Evolutionary conservation across 2,888 invertebrate genomes (phyloP).

Genomic region (Lacanobia wlatinum): DNA sequence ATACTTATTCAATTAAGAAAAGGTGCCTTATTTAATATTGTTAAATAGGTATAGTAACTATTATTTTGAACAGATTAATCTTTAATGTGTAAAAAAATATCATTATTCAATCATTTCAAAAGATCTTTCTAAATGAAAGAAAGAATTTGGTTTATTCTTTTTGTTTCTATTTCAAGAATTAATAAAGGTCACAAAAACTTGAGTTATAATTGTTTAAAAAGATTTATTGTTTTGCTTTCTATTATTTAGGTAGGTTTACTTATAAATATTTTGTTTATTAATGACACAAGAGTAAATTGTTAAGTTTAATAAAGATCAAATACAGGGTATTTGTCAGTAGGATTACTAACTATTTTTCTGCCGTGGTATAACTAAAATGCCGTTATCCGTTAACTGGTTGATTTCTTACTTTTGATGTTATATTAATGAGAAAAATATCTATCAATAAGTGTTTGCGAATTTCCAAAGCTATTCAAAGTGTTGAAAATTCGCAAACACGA

Average conservation of each 20-base stretch:
- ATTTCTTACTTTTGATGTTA: too few species aligned
- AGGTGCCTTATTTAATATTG: constrained; percentile 58
- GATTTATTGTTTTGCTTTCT: constrained; percentile 2
- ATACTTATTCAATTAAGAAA: constrained; percentile 56
- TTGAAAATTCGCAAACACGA: too few species aligned
- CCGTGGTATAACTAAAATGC: too few species aligned
- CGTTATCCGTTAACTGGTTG: too few species aligned
- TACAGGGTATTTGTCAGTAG: constrained; percentile 42
- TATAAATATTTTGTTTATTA: constrained; percentile 35
- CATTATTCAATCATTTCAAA: constrained; percentile 5
- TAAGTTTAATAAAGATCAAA: constrained; percentile 33
- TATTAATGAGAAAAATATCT: too few species aligned
- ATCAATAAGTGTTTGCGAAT: too few species aligned
- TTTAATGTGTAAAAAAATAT: neutral
- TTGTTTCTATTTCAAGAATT: constrained; percentile 27
- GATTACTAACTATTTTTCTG: constrained; percentile 10
- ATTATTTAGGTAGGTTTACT: neutral
- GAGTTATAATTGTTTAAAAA: constrained; percentile 28
- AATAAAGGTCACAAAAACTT: constrained; percentile 12
- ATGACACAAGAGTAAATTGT: constrained; percentile 42
- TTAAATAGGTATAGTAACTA: constrained; percentile 33
- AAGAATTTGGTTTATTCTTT: constrained; percentile 38
- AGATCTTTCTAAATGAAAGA: constrained; percentile 27
- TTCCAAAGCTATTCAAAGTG: too few species aligned
- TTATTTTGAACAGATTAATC: constrained; percentile 24